Evolutionary conservation across 2,888 invertebrate species (phyloP).

Genomic region (Tanypteryx hageni): DNA sequence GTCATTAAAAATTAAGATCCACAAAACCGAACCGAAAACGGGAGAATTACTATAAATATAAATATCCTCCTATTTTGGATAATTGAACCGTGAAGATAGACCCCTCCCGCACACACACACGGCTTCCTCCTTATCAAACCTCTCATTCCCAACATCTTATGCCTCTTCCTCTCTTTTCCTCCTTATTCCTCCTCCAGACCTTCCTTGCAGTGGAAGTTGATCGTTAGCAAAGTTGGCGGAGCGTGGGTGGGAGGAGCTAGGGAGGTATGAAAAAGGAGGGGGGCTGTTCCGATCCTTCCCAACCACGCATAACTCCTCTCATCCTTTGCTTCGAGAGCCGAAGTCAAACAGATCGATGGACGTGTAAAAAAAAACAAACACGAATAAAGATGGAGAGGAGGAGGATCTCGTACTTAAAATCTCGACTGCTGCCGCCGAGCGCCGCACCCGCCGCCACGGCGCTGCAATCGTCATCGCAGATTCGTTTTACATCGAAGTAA

Average conservation of each 20-base stretch:
- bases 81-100: neutral
- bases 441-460: neutral
- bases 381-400: neutral
- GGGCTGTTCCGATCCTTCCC: too few relatives aligned
- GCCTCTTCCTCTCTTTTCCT: neutral
- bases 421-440: neutral
- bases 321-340: neutral
- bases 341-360: slow-evolving; percentile 47
- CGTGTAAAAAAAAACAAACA: neutral
- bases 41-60: neutral
- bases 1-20: too few relatives aligned
- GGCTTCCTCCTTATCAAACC: neutral
- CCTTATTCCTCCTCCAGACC: neutral
- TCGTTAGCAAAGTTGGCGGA: slow-evolving; percentile 31
- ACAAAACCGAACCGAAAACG: too few relatives aligned
- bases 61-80: neutral
- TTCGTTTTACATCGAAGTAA: slow-evolving; percentile 12
- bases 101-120: neutral
- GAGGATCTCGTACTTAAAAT: neutral
- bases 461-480: neutral
- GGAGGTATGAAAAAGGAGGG: too few relatives aligned
- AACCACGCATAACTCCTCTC: neutral
- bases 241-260: neutral
- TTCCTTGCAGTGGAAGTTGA: neutral
- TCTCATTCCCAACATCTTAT: neutral